Base-by-base conservation (phyloP, 2,113 vertebrate species). In the Corythaeola cristata region DNA sequence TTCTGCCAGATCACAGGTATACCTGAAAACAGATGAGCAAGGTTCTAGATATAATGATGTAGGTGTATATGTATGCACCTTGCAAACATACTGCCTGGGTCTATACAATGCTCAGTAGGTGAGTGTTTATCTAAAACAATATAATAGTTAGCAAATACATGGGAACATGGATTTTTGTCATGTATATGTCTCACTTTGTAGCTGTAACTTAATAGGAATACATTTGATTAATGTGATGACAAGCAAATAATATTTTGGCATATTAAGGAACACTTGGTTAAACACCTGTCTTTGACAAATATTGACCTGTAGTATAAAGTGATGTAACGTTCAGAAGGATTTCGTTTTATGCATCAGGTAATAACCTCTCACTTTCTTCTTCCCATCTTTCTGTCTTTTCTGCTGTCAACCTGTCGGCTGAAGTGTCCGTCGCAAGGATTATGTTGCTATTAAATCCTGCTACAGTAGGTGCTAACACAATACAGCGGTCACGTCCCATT, bases 31-130 rank as follows among this genome's bases (percentile, higher is more conserved):
- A 53, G 45, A 9, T 2, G 16, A 55, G 50, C 21, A 18, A 10
- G 1, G 1, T 64, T 67, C 52, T 22, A 18, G 41, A 6, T 23
- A 2, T 4, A 8, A 22, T 2, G 15, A 15, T 41, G 1, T 4
- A 9, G 28, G 15, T 39, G 24, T 13, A 9, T 39, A 7, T 6
- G 37, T 13, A 9, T 2, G 6, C 24, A 6, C 4, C 4, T 26
- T 30, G 11, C 55, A 62, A 67, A 35, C 37, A 18, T 5, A 3
- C 26, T 52, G 28, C 17, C 44, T 77, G 14, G 13, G 37, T 47
- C 24, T 58, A 4, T 5, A 12, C 22, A 23, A 5, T 5, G 20
- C 56, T 75, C 15, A 35, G 1, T 2, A 59, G 33, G 15, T 27
- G 23, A 28, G 13, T 60, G 32, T 75, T 53, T 75, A 60, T 28